These are phyloP conservation scores for Pangasianodon hypophthalmus DNA, from an alignment of 2,113 vertebrate species.

Conservation along the genomic window DNA sequence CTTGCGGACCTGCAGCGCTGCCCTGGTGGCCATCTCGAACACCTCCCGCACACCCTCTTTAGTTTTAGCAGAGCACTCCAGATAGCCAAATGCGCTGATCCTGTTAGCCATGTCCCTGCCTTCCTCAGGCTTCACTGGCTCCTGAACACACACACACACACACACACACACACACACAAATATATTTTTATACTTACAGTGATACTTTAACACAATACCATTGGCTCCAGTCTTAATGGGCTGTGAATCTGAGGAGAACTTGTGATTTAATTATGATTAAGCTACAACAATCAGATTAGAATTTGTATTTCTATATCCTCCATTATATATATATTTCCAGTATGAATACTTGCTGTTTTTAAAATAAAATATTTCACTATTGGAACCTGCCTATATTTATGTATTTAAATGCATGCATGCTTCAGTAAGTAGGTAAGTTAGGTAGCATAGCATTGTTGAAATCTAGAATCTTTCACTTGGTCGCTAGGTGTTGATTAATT, in stretches of 20 bases:
- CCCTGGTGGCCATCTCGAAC: constrained; percentile 97
- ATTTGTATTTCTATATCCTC: background rate
- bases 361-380: background rate
- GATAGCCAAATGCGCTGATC: constrained; percentile 95
- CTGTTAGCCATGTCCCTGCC: constrained; percentile 96
- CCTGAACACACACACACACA: constrained; percentile 68
- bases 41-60: constrained; percentile 97
- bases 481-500: background rate
- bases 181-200: background rate
- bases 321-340: too few species aligned
- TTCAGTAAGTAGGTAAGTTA: background rate
- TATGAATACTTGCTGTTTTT: background rate
- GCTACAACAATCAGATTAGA: background rate
- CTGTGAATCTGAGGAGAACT: too few species aligned
- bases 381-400: background rate
- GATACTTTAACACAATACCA: background rate
- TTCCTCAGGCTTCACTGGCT: constrained; percentile 92
- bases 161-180: background rate
- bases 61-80: constrained; percentile 98
- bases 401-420: background rate
- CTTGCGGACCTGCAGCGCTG: constrained; percentile 93
- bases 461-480: background rate
- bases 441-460: background rate
- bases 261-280: background rate
- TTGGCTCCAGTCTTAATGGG: background rate